Evolutionary conservation across 2,888 invertebrate genomes (phyloP), one percentile per base, ranked within the genome.

Genomic region (Papilio gigon): DNA sequence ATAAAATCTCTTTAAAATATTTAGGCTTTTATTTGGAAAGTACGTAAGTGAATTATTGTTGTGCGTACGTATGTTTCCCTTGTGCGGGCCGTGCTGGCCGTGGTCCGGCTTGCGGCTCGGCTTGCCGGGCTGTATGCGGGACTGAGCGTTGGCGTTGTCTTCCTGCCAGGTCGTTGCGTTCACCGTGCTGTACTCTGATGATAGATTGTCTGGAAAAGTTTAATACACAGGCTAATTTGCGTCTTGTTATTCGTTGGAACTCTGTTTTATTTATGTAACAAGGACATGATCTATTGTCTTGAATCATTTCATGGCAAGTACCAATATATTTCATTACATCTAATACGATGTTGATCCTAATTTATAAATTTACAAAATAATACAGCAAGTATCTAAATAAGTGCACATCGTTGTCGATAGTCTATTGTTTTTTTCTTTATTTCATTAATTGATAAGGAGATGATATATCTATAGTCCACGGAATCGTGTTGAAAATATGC

Each of bases 121-220:
- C 17, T 74, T 74, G 56, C 65, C 70, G 60, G 65, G 72, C 27
- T 44, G 67, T 63, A 61, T 78, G 67, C 70, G 76, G 42, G 78
- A 74, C 22, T 80, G 80, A 5, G 79, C 80, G 64, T 78, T 78
- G 2, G 79, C 78, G 20, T 79, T 71, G 47, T 75, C 76, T 5
- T 80, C 77, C 50, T 84, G 84, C 86, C 87, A 87, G 70, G 77
- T 79, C 0, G 88, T 86, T 42, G 79, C 79, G 72, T 88, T 88
- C 27, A 75, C 74, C 2, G 71, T 71, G 14, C 81, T 79, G 27
- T 73, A 56, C 20, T 79, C 79, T 25, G 76, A 63, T 1, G 83
- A 81, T 66, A 84, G 73, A 70, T 83, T 84, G 70, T 84, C 89
- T 89, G 84, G 8, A 87, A 84, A 50, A 71, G 33, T 20, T 20